Conservation (phyloP, 2,888 invertebrate species). For the Aphodius granarius region DNA sequence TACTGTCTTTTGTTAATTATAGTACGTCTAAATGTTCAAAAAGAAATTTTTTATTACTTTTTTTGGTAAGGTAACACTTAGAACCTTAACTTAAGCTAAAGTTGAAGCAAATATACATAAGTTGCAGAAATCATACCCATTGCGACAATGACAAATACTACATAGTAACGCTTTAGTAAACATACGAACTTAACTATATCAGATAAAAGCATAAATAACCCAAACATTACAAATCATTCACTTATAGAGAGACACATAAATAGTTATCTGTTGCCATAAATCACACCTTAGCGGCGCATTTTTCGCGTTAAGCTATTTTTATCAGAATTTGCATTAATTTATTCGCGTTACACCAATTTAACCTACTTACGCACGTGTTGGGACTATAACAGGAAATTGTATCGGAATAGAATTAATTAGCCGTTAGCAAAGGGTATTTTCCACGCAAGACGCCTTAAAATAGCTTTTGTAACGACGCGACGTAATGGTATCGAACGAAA, state of each 20-base stretch:
- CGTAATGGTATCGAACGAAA: background rate
- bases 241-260: background rate
- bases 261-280: background rate
- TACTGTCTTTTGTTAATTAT: no score
- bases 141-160: no score
- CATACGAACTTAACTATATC: no score
- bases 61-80: no score
- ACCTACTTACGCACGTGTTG: background rate
- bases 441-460: background rate
- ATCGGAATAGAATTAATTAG: background rate
- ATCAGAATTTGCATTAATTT: background rate
- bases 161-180: no score
- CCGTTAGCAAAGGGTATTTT: background rate
- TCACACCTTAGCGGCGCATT: background rate
- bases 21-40: no score
- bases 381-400: background rate
- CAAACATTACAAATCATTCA: constrained; percentile 2
- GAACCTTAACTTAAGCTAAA: no score
- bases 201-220: background rate
- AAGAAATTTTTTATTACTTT: no score
- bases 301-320: background rate
- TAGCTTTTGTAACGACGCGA: background rate
- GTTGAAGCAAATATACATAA: no score
- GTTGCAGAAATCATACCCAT: no score
- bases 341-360: background rate